Evolutionary conservation across 2,888 invertebrate genomes (phyloP).

Genomic region (Himalopsyche tibetana): DNA sequence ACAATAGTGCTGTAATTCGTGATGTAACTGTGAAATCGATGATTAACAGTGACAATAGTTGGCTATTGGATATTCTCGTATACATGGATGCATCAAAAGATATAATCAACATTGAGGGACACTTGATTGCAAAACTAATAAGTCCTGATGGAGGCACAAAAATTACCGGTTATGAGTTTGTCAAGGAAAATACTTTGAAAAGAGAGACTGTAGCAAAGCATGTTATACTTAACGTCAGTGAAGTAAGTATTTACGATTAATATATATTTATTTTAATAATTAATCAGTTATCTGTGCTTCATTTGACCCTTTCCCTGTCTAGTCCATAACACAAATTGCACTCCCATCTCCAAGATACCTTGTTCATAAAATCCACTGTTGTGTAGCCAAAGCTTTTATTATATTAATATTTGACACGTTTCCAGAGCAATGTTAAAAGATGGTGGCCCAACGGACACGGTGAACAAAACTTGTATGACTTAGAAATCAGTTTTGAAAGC

Average conservation of each 20-base stretch:
- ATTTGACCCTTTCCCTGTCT: no score
- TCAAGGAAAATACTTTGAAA: conserved; percentile 47
- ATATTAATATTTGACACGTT: conserved; percentile 48
- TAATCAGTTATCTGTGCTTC: no score
- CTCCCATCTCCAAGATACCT: no score
- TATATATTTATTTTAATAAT: neutral
- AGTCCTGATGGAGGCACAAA: conserved; percentile 70
- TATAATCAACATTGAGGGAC: conserved; percentile 67
- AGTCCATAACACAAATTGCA: no score
- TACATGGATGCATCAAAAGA: conserved; percentile 70
- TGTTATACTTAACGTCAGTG: conserved; percentile 70
- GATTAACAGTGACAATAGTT: conserved; percentile 67
- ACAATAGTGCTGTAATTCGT: conserved; percentile 80
- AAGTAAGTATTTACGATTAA: conserved; percentile 68
- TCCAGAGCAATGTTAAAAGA: conserved; percentile 75
- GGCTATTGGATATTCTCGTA: conserved; percentile 70
- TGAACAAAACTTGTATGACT: conserved; percentile 84
- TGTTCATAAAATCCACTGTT: no score
- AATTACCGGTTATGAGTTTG: conserved; percentile 61
- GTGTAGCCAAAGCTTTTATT: no score
- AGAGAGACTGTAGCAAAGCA: conserved; percentile 67
- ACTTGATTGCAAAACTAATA: conserved; percentile 69
- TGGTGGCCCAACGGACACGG: conserved; percentile 99
- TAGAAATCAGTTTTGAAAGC: conserved; percentile 76
- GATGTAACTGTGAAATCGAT: conserved; percentile 74